Percentiles rank a stretch among this genome's conserved stretches.
phyloP scores from a whole-genome alignment of 1,140 invertebrate genomes.

The Dryas iulia region DNA sequence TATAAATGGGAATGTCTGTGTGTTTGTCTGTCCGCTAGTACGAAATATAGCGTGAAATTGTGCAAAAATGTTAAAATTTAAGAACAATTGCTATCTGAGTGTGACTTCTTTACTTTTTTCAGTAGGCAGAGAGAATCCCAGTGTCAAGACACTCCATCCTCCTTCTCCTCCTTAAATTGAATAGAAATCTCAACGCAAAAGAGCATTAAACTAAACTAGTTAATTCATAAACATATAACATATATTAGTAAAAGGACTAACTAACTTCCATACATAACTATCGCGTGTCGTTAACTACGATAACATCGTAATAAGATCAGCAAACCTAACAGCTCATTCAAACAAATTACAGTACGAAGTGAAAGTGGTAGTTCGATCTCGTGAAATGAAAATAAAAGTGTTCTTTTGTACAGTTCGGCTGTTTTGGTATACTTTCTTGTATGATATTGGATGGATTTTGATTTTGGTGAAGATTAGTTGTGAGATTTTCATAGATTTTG shows the following conservation, averaged over 20 bases:
- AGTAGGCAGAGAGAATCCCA: too few species aligned
- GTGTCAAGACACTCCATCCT: too few species aligned
- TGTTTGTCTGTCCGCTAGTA: too few species aligned
- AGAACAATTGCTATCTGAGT: too few species aligned
- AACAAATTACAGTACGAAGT: conserved; percentile 22
- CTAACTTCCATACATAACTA: background rate
- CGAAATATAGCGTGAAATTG: too few species aligned
- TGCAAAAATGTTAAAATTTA: too few species aligned
- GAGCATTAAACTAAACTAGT: background rate
- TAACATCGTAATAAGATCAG: background rate
- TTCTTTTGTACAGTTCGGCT: background rate
- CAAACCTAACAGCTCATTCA: conserved; percentile 7
- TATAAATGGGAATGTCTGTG: too few species aligned
- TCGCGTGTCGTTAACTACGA: too few species aligned
- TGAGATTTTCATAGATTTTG: too few species aligned
- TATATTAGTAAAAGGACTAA: background rate
- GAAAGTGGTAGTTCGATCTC: conserved; percentile 19
- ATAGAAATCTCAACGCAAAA: too few species aligned
- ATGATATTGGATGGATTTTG: background rate
- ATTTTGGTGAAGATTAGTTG: too few species aligned
- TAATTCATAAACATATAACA: background rate
- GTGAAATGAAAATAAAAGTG: conserved; percentile 31
- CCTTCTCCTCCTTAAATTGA: background rate
- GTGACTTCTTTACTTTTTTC: too few species aligned
- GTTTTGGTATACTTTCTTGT: conserved; percentile 14